Conservation (phyloP, 2,888 invertebrate species). For the Abscondita cerata region DNA sequence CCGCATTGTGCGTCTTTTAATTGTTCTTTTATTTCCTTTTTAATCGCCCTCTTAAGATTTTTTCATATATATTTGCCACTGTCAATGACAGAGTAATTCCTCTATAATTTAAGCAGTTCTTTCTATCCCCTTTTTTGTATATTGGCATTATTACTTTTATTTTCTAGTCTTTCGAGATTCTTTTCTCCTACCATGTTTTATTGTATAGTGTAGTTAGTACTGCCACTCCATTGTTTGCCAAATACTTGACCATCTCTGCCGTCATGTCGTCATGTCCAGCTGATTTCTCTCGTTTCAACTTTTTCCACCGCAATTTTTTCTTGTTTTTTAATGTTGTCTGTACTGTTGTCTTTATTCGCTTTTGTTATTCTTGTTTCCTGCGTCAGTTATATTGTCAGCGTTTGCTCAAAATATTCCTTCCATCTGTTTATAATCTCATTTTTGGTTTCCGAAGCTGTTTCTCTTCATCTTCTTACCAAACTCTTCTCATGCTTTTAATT, state of each 20-base stretch:
- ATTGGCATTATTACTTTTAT: not conserved
- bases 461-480: not conserved
- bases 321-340: not conserved
- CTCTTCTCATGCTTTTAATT: not conserved
- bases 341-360: not conserved
- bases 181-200: not conserved
- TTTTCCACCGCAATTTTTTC: not conserved
- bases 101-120: not conserved
- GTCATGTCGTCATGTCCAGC: not conserved
- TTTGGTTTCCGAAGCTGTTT: not conserved
- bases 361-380: not conserved
- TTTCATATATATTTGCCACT: not conserved
- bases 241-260: not conserved
- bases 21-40: constrained; percentile 3
- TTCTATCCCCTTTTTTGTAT: not conserved
- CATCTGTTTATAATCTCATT: not conserved
- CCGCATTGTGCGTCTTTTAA: constrained; percentile 17
- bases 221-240: not conserved
- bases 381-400: not conserved
- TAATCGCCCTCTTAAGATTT: not conserved
- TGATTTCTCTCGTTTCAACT: not conserved
- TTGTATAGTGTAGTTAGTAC: not conserved
- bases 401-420: not conserved
- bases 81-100: not conserved
- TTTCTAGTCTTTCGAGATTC: not conserved